Evolutionary conservation across 1,140 invertebrate species (phyloP), one percentile per base, ranked within the genome.

Genomic region (Diplogasteroides magnus): DNA sequence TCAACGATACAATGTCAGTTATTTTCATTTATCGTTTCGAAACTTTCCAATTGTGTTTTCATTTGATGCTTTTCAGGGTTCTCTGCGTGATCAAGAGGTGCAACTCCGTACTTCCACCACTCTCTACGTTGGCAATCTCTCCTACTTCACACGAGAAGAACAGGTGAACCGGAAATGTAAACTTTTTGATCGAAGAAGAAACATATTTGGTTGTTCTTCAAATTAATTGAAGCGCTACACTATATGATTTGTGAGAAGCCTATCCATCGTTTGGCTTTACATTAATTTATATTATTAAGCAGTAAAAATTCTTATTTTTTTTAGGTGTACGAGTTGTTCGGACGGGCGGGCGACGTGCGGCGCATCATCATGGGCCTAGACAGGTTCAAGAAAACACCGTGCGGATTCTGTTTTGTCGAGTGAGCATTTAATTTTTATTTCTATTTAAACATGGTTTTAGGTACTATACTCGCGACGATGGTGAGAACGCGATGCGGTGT

Each of bases 401-500:
- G 97, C 87, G 97, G 97, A 13, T 99, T 99, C 84, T 98, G 96
- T 84, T 99, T 99, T 86, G 89, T 99, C 0, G 97, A 99, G 86
- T 99, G 88, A 84, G 85, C n/a, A n/a, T n/a, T n/a, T n/a, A n/a
- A n/a, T n/a, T n/a, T 82, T 83, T 79, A 73, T 77, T 23, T 71
- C 48, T 48, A 25, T 28, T 76, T 25, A 62, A 26, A 19, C 61
- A 59, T 56, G 23, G 64, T 66, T 75, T 57, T 32, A 88, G 87
- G 83, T 89, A 95, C 86, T 97, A 98, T 83, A 85, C 84, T 3
- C 88, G 95, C 79, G 77, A 81, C 2, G 95, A 98, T 86, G 90
- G 93, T 25, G 94, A 97, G 84, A 89, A 91, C 82, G 92, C 92
- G 79, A 93, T 98, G 89, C 87, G 94, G 83, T 98, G 93, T 84